These are phyloP conservation scores for Channallabes apus DNA, from an alignment of 2,797 vertebrate genomes.

Conservation along the genomic window DNA sequence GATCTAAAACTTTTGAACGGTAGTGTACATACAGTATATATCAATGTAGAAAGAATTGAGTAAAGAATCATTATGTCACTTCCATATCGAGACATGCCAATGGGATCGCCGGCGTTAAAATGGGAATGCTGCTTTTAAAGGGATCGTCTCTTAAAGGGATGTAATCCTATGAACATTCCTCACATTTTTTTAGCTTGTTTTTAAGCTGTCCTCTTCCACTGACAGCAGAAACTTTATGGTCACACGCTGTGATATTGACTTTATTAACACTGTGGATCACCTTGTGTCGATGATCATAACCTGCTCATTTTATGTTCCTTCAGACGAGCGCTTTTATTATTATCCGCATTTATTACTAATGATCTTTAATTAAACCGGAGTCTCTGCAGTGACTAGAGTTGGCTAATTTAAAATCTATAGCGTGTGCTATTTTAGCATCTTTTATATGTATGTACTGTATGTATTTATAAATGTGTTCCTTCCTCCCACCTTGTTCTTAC, in stretches of 20 bases:
- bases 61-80: too few relatives aligned
- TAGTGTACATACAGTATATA: too few relatives aligned
- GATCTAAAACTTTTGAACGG: too few relatives aligned
- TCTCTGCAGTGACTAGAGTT: background rate
- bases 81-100: too few relatives aligned
- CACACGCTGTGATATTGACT: background rate
- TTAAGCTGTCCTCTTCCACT: too few relatives aligned
- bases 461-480: background rate
- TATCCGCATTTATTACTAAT: slow-evolving; percentile 19
- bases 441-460: background rate
- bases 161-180: too few relatives aligned
- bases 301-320: background rate
- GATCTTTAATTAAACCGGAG: background rate
- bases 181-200: too few relatives aligned
- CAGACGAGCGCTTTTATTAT: background rate
- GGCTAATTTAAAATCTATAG: slow-evolving; percentile 9
- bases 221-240: too few relatives aligned
- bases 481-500: slow-evolving; percentile 7
- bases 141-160: too few relatives aligned
- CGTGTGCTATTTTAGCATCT: slow-evolving; percentile 30
- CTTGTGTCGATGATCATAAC: background rate
- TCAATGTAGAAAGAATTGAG: too few relatives aligned
- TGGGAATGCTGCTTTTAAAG: too few relatives aligned
- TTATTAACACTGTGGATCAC: background rate
- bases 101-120: too few relatives aligned